phyloP scores from a whole-genome alignment of 2,888 invertebrate genomes.

The Mechanitis messenoides region DNA sequence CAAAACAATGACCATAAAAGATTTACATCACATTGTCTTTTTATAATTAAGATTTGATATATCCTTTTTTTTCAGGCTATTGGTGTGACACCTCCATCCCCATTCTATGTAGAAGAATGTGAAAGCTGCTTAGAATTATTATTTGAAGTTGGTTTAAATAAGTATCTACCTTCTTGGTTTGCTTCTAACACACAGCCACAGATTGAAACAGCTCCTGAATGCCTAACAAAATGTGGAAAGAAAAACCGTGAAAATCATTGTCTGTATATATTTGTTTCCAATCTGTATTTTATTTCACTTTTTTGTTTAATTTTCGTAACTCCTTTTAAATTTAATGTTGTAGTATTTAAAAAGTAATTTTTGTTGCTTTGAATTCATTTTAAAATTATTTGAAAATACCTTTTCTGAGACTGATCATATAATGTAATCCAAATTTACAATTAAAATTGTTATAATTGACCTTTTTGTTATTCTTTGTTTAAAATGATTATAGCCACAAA shows the following conservation, averaged over 20 bases:
- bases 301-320: too few species aligned
- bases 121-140: constrained; percentile 88
- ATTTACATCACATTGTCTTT: too few species aligned
- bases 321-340: too few species aligned
- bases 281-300: too few species aligned
- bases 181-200: constrained; percentile 81
- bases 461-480: too few species aligned
- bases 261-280: constrained; percentile 40
- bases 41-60: neutral
- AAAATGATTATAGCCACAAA: constrained; percentile 49
- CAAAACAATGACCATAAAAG: too few species aligned
- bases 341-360: neutral
- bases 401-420: too few species aligned
- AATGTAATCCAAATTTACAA: too few species aligned
- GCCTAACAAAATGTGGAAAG: constrained; percentile 54
- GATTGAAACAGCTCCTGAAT: constrained; percentile 59
- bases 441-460: too few species aligned
- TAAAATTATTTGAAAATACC: too few species aligned
- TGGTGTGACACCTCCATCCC: constrained; percentile 81
- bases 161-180: constrained; percentile 82
- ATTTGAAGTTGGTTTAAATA: constrained; percentile 84
- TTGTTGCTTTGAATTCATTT: too few species aligned
- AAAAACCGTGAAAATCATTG: constrained; percentile 57
- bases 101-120: constrained; percentile 93
- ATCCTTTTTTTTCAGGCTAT: constrained; percentile 60